phyloP scores from a whole-genome alignment of 1,140 invertebrate genomes.

The Brevipalpus yothersi region DNA sequence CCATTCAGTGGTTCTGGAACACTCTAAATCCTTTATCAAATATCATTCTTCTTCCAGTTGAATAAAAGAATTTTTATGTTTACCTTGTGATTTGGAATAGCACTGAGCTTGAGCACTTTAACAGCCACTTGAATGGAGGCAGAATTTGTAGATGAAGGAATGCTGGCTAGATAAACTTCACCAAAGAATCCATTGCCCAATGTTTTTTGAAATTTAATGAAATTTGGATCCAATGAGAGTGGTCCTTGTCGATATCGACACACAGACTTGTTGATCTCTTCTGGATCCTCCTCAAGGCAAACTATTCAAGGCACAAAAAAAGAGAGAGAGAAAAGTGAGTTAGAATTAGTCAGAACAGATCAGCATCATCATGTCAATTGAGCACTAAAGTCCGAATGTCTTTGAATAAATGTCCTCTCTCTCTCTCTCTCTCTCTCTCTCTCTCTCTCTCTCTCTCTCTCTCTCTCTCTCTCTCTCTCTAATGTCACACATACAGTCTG shows the following conservation, averaged over 20 bases:
- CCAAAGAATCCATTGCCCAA: slow-evolving; percentile 24
- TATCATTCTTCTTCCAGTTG: no score
- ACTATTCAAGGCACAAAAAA: background rate
- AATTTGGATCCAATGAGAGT: slow-evolving; percentile 16
- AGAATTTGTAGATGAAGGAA: slow-evolving; percentile 13
- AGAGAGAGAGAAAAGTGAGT: background rate
- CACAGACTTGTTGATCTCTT: slow-evolving; percentile 13
- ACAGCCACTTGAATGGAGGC: slow-evolving; percentile 22
- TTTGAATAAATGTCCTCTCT: no score
- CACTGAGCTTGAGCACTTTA: slow-evolving; percentile 24
- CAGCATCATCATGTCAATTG: no score
- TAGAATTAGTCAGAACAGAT: background rate
- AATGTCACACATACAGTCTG: no score
- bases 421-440: no score
- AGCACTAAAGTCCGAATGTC: no score
- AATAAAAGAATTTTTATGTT: background rate
- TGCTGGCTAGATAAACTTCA: slow-evolving; percentile 21
- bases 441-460: no score
- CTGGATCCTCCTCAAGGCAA: slow-evolving; percentile 13
- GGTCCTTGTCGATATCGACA: slow-evolving; percentile 11
- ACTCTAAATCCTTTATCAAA: no score
- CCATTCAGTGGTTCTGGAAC: no score
- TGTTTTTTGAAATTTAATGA: slow-evolving; percentile 16
- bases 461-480: no score
- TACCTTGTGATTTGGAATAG: slow-evolving; percentile 15